Evolutionary conservation across 2,888 invertebrate species (phyloP).

Genomic region (Torymus auratus): DNA sequence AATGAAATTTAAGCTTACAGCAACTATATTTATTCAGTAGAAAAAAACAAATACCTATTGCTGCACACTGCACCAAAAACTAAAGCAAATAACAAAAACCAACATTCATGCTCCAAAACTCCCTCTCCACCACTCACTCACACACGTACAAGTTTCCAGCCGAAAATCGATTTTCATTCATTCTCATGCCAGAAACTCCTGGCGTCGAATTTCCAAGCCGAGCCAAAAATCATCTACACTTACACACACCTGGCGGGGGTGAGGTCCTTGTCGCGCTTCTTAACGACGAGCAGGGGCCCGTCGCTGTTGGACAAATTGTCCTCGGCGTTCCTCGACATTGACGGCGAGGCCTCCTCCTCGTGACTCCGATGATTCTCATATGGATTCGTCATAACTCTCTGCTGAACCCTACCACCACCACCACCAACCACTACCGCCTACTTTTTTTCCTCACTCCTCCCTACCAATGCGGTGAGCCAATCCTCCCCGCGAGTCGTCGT

Average conservation of each 20-base stretch:
- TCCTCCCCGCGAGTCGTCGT: neutral
- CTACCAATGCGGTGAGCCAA: neutral
- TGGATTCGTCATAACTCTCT: slow-evolving; percentile 29
- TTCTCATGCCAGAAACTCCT: no score
- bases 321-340: slow-evolving; percentile 70
- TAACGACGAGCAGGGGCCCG: slow-evolving; percentile 67
- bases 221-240: no score
- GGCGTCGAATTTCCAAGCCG: no score
- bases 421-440: neutral
- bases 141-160: no score
- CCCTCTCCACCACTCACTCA: no score
- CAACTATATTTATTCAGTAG: no score
- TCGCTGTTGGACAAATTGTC: slow-evolving; percentile 74
- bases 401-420: neutral
- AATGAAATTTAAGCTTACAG: no score
- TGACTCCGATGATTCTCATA: slow-evolving; percentile 11
- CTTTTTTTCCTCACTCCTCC: neutral
- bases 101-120: no score
- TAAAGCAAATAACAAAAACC: no score
- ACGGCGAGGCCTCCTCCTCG: slow-evolving; percentile 65
- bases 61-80: no score
- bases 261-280: slow-evolving; percentile 65
- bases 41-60: no score
- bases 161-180: no score
- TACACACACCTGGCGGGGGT: slow-evolving; percentile 60